Conservation (phyloP, 2,797 vertebrate genomes). For the Hipposideros larvatus region DNA sequence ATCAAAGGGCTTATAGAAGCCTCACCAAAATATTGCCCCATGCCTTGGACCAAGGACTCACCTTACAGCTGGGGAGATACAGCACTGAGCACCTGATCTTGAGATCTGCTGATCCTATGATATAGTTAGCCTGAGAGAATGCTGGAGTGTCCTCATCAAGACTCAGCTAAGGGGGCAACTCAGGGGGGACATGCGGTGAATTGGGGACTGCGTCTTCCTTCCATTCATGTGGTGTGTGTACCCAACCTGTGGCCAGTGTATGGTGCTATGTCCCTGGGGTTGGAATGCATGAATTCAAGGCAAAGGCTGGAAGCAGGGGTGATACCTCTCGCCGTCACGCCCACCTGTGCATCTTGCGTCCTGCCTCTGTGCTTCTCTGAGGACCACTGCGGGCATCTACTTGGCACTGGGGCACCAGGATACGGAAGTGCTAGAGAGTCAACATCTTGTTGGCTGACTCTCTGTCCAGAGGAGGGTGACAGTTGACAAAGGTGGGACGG, state of each 20-base stretch:
- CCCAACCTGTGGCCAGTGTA: rapidly evolving
- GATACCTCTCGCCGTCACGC: neutral
- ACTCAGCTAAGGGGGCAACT: neutral
- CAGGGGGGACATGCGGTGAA: neutral
- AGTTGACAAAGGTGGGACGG: neutral
- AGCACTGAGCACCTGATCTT: rapidly evolving
- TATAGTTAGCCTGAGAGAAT: neutral
- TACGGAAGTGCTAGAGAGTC: neutral
- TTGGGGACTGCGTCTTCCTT: neutral
- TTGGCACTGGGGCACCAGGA: rapidly evolving
- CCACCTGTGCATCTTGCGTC: rapidly evolving
- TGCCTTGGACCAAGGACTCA: neutral
- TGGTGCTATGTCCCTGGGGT: neutral
- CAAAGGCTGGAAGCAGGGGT: neutral
- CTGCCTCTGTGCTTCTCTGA: neutral
- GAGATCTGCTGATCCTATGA: neutral
- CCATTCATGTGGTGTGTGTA: neutral
- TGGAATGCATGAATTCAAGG: neutral
- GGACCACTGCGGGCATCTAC: neutral
- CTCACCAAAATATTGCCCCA: no score
- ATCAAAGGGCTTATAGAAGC: neutral
- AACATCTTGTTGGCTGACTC: neutral
- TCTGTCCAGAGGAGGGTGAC: neutral
- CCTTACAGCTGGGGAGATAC: neutral
- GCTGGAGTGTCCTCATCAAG: neutral